Base-by-base conservation (phyloP, 2,797 vertebrate genomes). In the Sphaeramia orbicularis region DNA sequence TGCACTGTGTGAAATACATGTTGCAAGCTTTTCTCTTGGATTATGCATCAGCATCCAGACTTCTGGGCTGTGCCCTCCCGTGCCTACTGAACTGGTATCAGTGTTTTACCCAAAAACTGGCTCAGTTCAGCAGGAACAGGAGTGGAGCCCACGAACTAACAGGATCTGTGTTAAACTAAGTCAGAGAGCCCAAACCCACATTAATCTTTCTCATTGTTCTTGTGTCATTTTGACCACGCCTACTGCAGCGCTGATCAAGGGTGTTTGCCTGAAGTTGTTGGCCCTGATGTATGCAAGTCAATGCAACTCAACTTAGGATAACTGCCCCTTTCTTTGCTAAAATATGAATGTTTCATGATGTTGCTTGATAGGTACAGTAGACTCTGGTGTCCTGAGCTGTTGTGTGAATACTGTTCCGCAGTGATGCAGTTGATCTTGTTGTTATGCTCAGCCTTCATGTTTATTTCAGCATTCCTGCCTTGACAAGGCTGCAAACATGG, bases 121-220 rank as follows among this genome's bases (percentile, higher is more conserved):
- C 97, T 99, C 98, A 99, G 97, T 98, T 98, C 97, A 99, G 97
- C 98, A 99, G 98, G 97, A 99, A 99, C 98, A 98, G 97, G 96
- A 97, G 97, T 98, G 90, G 81, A 91, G 90, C 86, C 81, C 84
- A 71, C 74, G 65, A 50, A 55, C 83, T 5, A 19, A 56, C 75
- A 18, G 37, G 18, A 65, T 48, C 52, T 9, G 12, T 27, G 15
- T 27, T 74, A 42, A 40, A 41, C 54, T 65, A 71, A 36, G 45
- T 66, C 7, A 7, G 56, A 9, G n/a, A 35, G 52, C 30, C 60
- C 50, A 15, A 10, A 30, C 50, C 15, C 9, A 40, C 37, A 57
- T 61, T 30, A 9, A 52, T 55, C n/a, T 10, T 44, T 24, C 40
- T 35, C 47, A n/a, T 44, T 24, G 37, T 37, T 42, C 21, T 61